Percentiles rank a stretch among this genome's conserved stretches.
phyloP scores from a whole-genome alignment of 2,113 vertebrate species.

The Cryptoleucopteryx plumbea region DNA sequence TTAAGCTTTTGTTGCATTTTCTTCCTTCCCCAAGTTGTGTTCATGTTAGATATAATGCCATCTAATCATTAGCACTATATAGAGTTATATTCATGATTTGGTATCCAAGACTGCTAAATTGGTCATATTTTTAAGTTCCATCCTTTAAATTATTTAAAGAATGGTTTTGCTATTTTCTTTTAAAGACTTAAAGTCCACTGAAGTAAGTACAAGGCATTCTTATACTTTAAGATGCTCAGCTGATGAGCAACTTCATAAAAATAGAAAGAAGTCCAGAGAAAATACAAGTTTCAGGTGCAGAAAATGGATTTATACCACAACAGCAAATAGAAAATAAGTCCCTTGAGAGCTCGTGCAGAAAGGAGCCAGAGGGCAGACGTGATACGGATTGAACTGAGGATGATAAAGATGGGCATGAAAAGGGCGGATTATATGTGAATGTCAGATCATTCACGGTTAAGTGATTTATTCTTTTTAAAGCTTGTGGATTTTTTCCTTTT shows the following conservation, averaged over 20 bases:
- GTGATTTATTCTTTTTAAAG: background rate
- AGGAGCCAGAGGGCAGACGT: background rate
- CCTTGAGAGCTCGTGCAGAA: background rate
- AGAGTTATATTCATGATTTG: background rate
- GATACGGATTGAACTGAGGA: background rate
- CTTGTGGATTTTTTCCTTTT: background rate
- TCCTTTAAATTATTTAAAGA: background rate
- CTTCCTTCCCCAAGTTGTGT: background rate
- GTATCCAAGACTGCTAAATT: background rate
- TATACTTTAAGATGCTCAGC: background rate
- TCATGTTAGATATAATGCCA: background rate
- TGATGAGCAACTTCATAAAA: background rate
- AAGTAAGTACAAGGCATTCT: background rate
- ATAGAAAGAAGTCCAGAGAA: background rate
- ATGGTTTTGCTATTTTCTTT: background rate
- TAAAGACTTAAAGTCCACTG: background rate
- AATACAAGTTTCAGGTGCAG: background rate
- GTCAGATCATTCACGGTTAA: background rate
- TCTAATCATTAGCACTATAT: background rate
- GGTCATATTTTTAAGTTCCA: background rate
- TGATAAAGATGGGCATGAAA: background rate
- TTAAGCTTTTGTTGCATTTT: background rate
- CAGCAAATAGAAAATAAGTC: background rate
- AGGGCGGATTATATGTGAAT: background rate
- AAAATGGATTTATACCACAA: background rate